Evolutionary conservation across 2,797 vertebrate genomes (phyloP).

Genomic region (Onychomys torridus): DNA sequence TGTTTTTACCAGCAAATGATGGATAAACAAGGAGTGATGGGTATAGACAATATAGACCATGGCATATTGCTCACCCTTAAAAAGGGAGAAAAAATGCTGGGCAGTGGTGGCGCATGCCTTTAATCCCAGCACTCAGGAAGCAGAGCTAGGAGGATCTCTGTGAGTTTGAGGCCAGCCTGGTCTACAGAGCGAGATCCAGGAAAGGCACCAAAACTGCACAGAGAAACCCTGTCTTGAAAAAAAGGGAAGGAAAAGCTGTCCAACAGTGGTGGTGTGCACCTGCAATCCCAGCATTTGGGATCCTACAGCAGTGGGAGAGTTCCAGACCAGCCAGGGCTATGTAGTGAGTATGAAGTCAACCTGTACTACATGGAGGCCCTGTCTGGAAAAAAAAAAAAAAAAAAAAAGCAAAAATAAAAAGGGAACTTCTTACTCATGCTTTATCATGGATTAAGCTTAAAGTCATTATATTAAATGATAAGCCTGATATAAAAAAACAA

Average conservation of each 20-base stretch:
- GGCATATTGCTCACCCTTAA: background rate
- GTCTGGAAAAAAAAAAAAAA: background rate
- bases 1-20: background rate
- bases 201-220: too few species aligned
- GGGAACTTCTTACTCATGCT: background rate
- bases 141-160: too few species aligned
- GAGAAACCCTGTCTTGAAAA: too few species aligned
- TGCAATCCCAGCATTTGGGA: background rate
- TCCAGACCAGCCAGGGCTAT: background rate
- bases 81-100: constrained; percentile 34
- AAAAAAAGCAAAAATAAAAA: background rate
- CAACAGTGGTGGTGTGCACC: background rate
- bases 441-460: background rate
- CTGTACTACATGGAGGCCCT: background rate
- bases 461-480: background rate
- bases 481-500: background rate
- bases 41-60: too few species aligned
- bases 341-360: background rate
- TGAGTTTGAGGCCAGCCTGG: too few species aligned
- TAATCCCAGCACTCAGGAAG: background rate
- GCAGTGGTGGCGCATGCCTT: background rate
- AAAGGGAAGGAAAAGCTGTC: background rate
- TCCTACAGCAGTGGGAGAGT: background rate
- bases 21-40: background rate
- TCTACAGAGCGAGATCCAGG: too few species aligned